phyloP scores from a whole-genome alignment of 1,140 invertebrate genomes.

The Microplitis mediator region DNA sequence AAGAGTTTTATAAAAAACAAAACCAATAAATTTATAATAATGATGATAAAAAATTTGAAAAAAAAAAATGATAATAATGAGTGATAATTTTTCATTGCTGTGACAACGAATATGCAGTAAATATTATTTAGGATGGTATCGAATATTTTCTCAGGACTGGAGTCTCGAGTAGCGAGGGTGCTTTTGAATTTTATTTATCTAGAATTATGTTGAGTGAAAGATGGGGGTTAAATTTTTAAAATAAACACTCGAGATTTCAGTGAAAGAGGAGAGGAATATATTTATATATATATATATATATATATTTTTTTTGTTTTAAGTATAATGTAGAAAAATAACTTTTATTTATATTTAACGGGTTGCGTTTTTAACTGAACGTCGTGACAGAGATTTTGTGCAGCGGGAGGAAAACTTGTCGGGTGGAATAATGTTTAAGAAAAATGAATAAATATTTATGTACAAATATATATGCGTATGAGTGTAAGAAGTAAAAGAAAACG shows the following conservation, averaged over 20 bases:
- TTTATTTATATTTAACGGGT: too few species aligned
- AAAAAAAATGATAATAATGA: neutral
- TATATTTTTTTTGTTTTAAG: neutral
- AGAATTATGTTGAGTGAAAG: neutral
- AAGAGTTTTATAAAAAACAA: slow-evolving; percentile 39
- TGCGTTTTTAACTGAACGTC: too few species aligned
- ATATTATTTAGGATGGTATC: too few species aligned
- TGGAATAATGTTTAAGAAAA: too few species aligned
- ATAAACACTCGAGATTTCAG: neutral
- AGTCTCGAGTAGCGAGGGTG: too few species aligned
- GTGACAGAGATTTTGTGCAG: too few species aligned
- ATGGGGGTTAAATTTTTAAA: neutral
- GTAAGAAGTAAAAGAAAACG: neutral
- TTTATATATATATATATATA: neutral
- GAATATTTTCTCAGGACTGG: too few species aligned
- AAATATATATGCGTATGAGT: neutral
- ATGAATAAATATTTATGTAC: too few species aligned
- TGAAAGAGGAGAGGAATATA: neutral
- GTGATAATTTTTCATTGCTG: neutral
- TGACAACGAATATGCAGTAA: too few species aligned
- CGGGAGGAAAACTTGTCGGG: too few species aligned
- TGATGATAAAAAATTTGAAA: neutral
- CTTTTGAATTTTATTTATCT: neutral
- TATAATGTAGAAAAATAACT: neutral
- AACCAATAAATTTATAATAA: slow-evolving; percentile 18